phyloP scores from a whole-genome alignment of 2,113 vertebrate genomes.

The Nibea coibor region DNA sequence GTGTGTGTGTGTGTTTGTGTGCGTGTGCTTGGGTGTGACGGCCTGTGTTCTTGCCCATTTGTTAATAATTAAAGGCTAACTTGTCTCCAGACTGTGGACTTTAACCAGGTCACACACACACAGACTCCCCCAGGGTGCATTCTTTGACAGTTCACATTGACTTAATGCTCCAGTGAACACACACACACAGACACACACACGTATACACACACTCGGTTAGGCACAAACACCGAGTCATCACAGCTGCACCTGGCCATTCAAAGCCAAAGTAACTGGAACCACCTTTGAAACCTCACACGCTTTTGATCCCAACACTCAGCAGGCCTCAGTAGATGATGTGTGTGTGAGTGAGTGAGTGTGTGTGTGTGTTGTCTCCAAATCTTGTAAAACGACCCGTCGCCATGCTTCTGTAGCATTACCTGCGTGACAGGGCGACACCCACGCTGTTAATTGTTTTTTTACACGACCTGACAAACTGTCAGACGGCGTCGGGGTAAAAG shows the following conservation, averaged over 20 bases:
- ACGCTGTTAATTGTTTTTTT: background rate
- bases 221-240: slow-evolving; percentile 53
- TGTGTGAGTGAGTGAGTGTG: slow-evolving; percentile 15
- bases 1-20: slow-evolving; percentile 25
- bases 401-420: slow-evolving; percentile 3
- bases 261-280: slow-evolving; percentile 63
- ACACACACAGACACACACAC: slow-evolving; percentile 11
- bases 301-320: slow-evolving; percentile 48
- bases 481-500: background rate
- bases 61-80: slow-evolving; percentile 82
- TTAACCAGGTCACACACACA: slow-evolving; percentile 66
- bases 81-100: slow-evolving; percentile 75
- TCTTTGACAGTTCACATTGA: slow-evolving; percentile 69
- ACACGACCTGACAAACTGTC: background rate
- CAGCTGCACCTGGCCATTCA: slow-evolving; percentile 67
- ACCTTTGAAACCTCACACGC: slow-evolving; percentile 57
- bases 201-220: slow-evolving; percentile 39
- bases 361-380: background rate
- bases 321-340: slow-evolving; percentile 6
- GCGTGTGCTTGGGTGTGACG: slow-evolving; percentile 43
- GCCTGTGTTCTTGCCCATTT: slow-evolving; percentile 62
- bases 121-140: slow-evolving; percentile 60
- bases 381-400: background rate
- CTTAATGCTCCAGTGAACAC: slow-evolving; percentile 44
- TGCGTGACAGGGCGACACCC: background rate